A percentile compares a stretch with the other conserved stretches of the same genome.
Evolutionary conservation across 2,797 vertebrate species (phyloP).

Genomic region (Falco cherrug): DNA sequence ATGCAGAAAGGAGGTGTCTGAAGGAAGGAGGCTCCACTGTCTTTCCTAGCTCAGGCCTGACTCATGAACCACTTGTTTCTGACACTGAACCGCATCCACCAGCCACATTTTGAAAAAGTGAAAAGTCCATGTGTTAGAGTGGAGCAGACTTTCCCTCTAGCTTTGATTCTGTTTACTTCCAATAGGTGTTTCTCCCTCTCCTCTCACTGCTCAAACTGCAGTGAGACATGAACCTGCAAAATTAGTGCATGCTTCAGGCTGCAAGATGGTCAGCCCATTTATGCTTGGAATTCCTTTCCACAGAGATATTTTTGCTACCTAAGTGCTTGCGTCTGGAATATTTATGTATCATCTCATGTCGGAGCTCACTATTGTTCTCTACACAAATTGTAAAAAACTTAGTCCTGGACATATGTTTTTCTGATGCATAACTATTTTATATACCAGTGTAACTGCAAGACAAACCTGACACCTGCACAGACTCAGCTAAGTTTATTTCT

Average conservation of each 20-base stretch:
- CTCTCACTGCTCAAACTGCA: background rate
- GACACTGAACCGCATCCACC: background rate
- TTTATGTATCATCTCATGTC: background rate
- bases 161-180: background rate
- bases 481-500: background rate
- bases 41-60: background rate
- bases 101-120: background rate
- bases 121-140: background rate
- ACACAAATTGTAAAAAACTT: background rate
- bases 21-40: background rate
- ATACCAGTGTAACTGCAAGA: background rate
- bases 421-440: background rate
- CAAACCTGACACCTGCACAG: background rate
- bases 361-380: background rate
- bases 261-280: background rate
- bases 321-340: background rate
- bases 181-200: background rate
- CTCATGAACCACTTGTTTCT: background rate
- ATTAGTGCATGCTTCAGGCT: background rate
- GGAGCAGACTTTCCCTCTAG: background rate
- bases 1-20: background rate
- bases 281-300: background rate
- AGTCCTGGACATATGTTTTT: background rate
- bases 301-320: background rate
- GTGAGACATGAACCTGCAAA: background rate